Base-by-base conservation (phyloP, 1,140 invertebrate species). In the Pseudomyrmex concolor region DNA sequence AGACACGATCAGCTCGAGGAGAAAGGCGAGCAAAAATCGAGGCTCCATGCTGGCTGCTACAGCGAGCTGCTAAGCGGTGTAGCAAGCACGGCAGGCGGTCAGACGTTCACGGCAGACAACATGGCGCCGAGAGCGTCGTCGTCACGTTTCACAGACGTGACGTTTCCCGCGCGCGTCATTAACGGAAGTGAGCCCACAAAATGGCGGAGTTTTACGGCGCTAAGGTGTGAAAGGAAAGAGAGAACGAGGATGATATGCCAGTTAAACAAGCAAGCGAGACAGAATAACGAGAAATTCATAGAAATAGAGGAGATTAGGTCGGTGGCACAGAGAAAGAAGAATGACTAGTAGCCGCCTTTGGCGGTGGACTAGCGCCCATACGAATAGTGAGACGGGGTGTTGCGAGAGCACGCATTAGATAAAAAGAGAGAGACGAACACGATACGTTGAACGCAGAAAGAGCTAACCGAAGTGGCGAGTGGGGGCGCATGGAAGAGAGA, bases 141-240 rank as follows among this genome's bases (percentile, higher is more conserved):
- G 88, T 91, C 90, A 89, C 82, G 86, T 34, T 34, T 34, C 5
- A 34, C 90, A 87, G 88, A 85, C 88, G 90, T 93, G 92, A 93
- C 92, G 91, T 93, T 92, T 91, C 89, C 90, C 90, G 90, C 89
- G 90, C 92, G 90, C 92, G 91, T 92, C 92, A 92, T 92, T 91
- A 91, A 91, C 92, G 92, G 92, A 93, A 93, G 93, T 92, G 91
- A 91, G 90, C 77, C 86, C 88, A 92, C 92, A 94, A 94, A 87
- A 94, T 94, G 93, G 93, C 92, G 91, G 90, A 88, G 83, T 91
- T 92, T 92, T 90, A 91, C 86, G 84, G 89, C 80, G 84, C 60
- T 72, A 89, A 93, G 92, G 93, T 92, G 92, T 92, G 90, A 93
- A 93, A 92, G 91, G 86, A 88, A 87, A 84, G 89, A 86, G 86